Evolutionary conservation across 2,797 vertebrate genomes (phyloP).

Genomic region (Aotus griseimembra): DNA sequence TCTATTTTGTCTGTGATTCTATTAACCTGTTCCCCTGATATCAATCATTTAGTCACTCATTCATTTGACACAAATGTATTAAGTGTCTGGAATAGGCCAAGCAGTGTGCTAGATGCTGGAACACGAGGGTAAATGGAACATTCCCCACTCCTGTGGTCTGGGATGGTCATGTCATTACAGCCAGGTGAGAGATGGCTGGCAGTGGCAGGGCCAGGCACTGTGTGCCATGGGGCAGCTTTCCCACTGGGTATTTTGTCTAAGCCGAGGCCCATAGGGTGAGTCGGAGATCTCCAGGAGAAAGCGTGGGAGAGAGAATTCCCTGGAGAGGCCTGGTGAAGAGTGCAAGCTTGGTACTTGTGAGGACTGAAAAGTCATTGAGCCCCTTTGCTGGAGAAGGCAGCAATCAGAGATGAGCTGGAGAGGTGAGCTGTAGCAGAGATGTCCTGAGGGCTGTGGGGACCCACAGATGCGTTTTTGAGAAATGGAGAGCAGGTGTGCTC

Average conservation of each 20-base stretch:
- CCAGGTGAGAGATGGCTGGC: fast-evolving
- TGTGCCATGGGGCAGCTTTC: background rate
- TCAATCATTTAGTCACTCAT: background rate
- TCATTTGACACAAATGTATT: background rate
- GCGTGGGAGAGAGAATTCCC: background rate
- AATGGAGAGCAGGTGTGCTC: too few relatives aligned
- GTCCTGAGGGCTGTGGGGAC: background rate
- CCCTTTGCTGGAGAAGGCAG: background rate
- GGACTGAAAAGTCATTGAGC: background rate
- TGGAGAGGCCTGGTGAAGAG: background rate
- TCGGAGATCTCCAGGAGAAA: background rate
- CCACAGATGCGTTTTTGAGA: background rate
- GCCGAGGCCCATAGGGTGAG: background rate
- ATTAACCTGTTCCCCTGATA: background rate
- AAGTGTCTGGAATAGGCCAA: background rate
- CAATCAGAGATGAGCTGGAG: background rate
- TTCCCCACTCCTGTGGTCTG: background rate
- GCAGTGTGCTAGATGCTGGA: background rate
- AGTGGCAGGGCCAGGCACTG: background rate
- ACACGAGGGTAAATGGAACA: fast-evolving
- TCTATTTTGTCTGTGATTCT: constrained; percentile 10
- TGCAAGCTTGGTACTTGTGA: background rate
- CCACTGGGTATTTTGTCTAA: background rate
- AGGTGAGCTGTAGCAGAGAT: background rate
- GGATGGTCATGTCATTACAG: background rate